Evolutionary conservation across 2,113 vertebrate genomes (phyloP).

Genomic region (rabbit (Oryctolagus cuniculus)): DNA sequence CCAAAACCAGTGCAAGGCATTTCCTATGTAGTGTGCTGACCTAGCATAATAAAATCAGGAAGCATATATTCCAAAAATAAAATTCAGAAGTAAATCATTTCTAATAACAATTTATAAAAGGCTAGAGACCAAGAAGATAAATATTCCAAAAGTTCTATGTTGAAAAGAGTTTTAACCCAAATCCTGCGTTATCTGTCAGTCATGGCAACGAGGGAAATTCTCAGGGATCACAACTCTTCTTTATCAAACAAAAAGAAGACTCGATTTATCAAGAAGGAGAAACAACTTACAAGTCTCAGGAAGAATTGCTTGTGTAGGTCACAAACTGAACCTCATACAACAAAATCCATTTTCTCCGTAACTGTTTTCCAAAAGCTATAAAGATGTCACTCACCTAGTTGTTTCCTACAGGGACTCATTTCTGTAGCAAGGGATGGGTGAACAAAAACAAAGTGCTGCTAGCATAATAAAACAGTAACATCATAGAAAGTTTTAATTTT

Average conservation of each 20-base stretch:
- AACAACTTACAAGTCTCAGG: not conserved
- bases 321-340: not conserved
- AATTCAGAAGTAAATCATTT: not conserved
- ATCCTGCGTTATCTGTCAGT: not conserved
- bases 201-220: not conserved
- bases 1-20: not conserved
- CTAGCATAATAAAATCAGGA: not conserved
- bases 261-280: not conserved
- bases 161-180: constrained; percentile 35
- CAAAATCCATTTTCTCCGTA: not conserved
- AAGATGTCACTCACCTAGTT: not conserved
- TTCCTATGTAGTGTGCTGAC: not conserved
- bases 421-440: not conserved
- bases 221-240: not conserved
- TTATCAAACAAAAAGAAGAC: not conserved
- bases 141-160: not conserved
- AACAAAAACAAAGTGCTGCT: not conserved
- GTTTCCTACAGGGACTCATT: not conserved
- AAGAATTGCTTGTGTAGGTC: not conserved
- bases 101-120: not conserved
- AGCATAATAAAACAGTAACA: not conserved
- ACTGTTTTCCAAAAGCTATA: not conserved
- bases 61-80: not conserved
- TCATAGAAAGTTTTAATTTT: not conserved
- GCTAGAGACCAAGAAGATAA: not conserved